These are phyloP conservation scores for Araneus ventricosus DNA, from an alignment of 1,140 invertebrate species.

Conservation along the genomic window DNA sequence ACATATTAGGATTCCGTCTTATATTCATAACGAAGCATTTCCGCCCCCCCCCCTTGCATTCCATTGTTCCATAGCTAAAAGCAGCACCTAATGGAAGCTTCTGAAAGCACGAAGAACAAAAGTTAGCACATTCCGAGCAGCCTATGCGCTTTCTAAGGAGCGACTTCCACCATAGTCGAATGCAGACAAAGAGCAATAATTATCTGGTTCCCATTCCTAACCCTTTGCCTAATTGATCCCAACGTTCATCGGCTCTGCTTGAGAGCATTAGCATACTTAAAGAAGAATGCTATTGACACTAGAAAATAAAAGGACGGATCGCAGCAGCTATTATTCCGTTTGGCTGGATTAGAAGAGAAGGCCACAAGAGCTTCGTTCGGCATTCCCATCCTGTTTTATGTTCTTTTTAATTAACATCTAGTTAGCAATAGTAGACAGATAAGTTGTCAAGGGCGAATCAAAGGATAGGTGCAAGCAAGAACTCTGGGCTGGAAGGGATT, in stretches of 20 bases:
- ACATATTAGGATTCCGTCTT: neutral
- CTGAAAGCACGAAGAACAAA: neutral
- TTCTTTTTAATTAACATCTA: too few relatives aligned
- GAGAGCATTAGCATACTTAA: neutral
- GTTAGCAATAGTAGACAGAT: too few relatives aligned
- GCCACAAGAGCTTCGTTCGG: neutral
- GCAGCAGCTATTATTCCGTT: neutral
- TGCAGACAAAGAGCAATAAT: neutral
- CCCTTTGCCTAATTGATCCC: conserved; percentile 19
- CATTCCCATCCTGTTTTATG: too few relatives aligned
- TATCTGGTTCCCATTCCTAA: neutral
- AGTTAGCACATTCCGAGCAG: conserved; percentile 9
- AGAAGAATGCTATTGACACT: neutral
- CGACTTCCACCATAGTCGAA: neutral
- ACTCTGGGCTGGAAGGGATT: too few relatives aligned
- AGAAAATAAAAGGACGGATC: neutral
- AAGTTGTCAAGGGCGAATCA: too few relatives aligned
- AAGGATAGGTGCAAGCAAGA: too few relatives aligned
- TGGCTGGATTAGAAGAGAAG: neutral
- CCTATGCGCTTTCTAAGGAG: neutral
- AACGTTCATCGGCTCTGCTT: conserved; percentile 4
- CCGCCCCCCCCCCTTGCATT: neutral
- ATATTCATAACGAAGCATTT: neutral
- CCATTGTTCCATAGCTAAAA: neutral
- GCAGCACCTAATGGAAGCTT: neutral